A percentile compares a stretch with the other conserved stretches of the same genome.
Conservation (phyloP, 2,113 vertebrate genomes). For the human region GRCh38 chr1:93709001-93709500, state of each 20-base stretch:
- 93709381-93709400: not conserved
- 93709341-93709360: slow-evolving; percentile 22
- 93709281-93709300: not conserved
- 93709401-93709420: slow-evolving; percentile 45
- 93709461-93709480: not conserved
- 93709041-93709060: not conserved
- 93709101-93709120: not conserved
- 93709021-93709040: not conserved
- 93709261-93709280: not conserved
- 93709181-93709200: not conserved
- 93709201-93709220: rapidly evolving
- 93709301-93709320: not conserved
- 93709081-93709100: not conserved
- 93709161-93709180: not conserved
- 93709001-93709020: not conserved
- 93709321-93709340: not conserved
- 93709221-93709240: not conserved
- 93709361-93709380: slow-evolving; percentile 38
- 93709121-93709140: not conserved
- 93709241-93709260: not conserved
- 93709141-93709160: not conserved
- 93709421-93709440: not conserved
- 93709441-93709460: not conserved
- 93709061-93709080: not conserved
- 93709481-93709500: not conserved